Conservation (phyloP, 2,888 invertebrate species). For the Selenia dentaria region DNA sequence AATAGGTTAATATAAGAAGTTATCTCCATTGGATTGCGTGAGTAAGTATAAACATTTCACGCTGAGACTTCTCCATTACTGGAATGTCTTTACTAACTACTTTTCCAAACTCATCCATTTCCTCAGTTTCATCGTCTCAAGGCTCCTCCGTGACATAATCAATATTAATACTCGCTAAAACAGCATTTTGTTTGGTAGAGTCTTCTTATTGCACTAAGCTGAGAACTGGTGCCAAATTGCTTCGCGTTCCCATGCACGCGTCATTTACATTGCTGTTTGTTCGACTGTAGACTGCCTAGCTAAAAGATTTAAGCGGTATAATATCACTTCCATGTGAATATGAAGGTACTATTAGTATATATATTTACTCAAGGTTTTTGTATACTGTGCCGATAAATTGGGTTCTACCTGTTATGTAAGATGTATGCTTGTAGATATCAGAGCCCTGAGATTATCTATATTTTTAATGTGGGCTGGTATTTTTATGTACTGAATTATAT, state of each 20-base stretch:
- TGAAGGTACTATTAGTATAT: too few species aligned
- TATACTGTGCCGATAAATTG: too few species aligned
- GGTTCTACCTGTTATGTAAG: too few species aligned
- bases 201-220: conserved; percentile 58
- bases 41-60: too few species aligned
- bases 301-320: conserved; percentile 28
- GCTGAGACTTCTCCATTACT: not conserved
- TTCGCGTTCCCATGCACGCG: conserved; percentile 69
- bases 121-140: conserved; percentile 10
- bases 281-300: conserved; percentile 20
- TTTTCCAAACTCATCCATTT: conserved; percentile 8
- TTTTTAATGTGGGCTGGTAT: too few species aligned
- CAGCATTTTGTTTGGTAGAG: conserved; percentile 56
- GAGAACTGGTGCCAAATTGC: conserved; percentile 78
- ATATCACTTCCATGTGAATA: conserved; percentile 5
- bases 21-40: too few species aligned
- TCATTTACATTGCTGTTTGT: conserved; percentile 66
- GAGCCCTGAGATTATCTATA: too few species aligned
- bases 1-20: too few species aligned
- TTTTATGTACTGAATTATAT: too few species aligned
- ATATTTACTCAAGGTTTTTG: too few species aligned
- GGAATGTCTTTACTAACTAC: conserved; percentile 12
- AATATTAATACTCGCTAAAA: conserved; percentile 43
- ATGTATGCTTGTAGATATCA: too few species aligned
- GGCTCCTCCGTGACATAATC: conserved; percentile 28